Conservation (phyloP, 2,888 invertebrate genomes). For the Pseudeuparius sepicola region DNA sequence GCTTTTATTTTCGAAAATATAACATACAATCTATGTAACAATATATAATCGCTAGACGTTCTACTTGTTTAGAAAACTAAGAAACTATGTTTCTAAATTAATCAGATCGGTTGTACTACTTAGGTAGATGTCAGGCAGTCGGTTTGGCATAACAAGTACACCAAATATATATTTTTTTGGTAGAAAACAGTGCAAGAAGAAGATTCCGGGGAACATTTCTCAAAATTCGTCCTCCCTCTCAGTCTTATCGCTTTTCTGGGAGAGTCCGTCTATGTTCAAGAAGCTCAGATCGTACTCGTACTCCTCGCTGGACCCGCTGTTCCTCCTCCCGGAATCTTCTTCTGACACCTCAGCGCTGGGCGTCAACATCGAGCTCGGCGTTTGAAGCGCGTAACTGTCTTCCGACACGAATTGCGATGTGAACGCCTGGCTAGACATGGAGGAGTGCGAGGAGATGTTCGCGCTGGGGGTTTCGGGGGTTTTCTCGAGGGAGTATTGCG, state of each 20-base stretch:
- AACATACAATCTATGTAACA: slow-evolving; percentile 34
- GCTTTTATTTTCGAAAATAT: slow-evolving; percentile 39
- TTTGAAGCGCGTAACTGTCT: slow-evolving; percentile 25
- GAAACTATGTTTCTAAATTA: no score
- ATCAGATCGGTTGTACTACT: no score
- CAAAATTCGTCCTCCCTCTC: no score
- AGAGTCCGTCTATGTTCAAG: slow-evolving; percentile 31
- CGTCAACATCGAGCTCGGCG: slow-evolving; percentile 42
- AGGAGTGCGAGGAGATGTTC: slow-evolving; percentile 42
- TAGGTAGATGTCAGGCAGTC: no score
- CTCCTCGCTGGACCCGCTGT: slow-evolving; percentile 35
- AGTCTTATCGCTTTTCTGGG: slow-evolving; percentile 22
- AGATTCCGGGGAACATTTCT: no score
- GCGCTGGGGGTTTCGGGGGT: slow-evolving; percentile 63
- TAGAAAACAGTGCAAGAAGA: no score
- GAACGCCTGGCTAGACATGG: slow-evolving; percentile 34
- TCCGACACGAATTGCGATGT: slow-evolving; percentile 35
- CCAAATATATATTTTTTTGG: no score
- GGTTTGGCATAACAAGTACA: no score
- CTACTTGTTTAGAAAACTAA: no score
- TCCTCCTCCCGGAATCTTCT: slow-evolving; percentile 32
- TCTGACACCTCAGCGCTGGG: slow-evolving; percentile 41
- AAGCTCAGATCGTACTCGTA: slow-evolving; percentile 37
- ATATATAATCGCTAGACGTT: slow-evolving; percentile 34
- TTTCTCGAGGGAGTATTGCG: slow-evolving; percentile 26